Conservation (phyloP, 2,113 vertebrate genomes). For the Euleptes europaea region DNA sequence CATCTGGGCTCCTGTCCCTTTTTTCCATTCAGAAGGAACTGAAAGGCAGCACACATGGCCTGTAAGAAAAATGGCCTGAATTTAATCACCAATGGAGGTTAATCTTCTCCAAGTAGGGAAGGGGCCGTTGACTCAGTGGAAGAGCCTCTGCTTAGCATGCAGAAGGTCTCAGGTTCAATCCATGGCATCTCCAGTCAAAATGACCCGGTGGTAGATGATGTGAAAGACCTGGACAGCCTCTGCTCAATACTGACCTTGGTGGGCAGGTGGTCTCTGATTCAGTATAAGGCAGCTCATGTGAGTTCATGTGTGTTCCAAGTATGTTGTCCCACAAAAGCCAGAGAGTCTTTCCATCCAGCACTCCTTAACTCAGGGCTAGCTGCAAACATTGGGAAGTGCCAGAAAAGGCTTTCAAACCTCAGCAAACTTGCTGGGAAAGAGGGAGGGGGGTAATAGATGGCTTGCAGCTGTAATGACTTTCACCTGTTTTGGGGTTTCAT, state of each 20-base stretch:
- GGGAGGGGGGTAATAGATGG: background rate
- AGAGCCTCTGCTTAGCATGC: too few species aligned
- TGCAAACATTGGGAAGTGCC: conserved; percentile 44
- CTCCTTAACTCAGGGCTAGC: conserved; percentile 7
- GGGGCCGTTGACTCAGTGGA: too few species aligned
- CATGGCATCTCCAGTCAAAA: too few species aligned
- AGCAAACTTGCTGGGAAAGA: accelerated
- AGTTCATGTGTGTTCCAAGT: background rate
- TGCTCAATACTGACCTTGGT: too few species aligned
- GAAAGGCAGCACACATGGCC: background rate
- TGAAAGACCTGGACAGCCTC: too few species aligned
- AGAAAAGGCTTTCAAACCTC: conserved; percentile 40
- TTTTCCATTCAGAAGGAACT: background rate
- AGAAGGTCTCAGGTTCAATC: too few species aligned
- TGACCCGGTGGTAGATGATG: too few species aligned
- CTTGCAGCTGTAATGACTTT: conserved; percentile 38
- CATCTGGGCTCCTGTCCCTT: too few species aligned
- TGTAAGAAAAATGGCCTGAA: background rate
- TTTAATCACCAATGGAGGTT: too few species aligned
- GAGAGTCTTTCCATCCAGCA: conserved; percentile 45
- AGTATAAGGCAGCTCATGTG: too few species aligned
- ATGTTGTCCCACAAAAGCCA: background rate
- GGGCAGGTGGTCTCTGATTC: too few species aligned
- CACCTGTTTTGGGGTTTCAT: conserved; percentile 36
- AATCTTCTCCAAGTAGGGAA: too few species aligned